phyloP scores from a whole-genome alignment of 2,888 invertebrate genomes.

The Drosophila demipolita region DNA sequence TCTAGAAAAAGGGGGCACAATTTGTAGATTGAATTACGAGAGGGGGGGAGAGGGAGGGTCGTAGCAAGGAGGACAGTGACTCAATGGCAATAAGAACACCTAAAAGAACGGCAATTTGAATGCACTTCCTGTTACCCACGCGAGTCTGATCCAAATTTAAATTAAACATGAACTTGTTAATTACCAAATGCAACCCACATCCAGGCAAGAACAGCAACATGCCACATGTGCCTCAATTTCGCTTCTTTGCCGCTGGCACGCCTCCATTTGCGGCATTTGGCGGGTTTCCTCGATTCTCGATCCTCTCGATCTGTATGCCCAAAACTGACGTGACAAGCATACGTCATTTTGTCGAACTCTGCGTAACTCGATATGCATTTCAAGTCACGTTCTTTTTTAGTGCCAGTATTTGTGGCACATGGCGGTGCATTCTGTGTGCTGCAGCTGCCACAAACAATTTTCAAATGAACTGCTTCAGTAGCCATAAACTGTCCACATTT shows the following conservation, averaged over 20 bases:
- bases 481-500: slow-evolving; percentile 45
- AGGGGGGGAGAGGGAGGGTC: not conserved
- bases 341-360: slow-evolving; percentile 56
- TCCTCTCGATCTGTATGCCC: slow-evolving; percentile 6
- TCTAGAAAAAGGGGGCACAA: slow-evolving; percentile 6
- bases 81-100: slow-evolving; percentile 23
- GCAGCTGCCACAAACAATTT: slow-evolving; percentile 47
- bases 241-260: slow-evolving; percentile 44
- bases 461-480: slow-evolving; percentile 67
- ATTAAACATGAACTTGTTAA: slow-evolving; percentile 76
- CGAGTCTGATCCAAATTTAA: slow-evolving; percentile 66
- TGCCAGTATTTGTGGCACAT: slow-evolving; percentile 41
- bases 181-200: slow-evolving; percentile 58
- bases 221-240: slow-evolving; percentile 56
- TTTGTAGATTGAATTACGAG: slow-evolving; percentile 68
- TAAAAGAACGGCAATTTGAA: slow-evolving; percentile 26
- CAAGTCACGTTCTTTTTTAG: slow-evolving; percentile 14
- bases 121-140: slow-evolving; percentile 69
- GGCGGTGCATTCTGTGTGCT: slow-evolving; percentile 32
- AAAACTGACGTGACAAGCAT: slow-evolving; percentile 65
- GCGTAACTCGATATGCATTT: slow-evolving; percentile 54
- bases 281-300: slow-evolving; percentile 63
- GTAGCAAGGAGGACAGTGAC: not conserved
- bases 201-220: slow-evolving; percentile 36
- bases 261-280: slow-evolving; percentile 58